phyloP scores from a whole-genome alignment of 1,140 invertebrate species.

The Pomacea maculata region DNA sequence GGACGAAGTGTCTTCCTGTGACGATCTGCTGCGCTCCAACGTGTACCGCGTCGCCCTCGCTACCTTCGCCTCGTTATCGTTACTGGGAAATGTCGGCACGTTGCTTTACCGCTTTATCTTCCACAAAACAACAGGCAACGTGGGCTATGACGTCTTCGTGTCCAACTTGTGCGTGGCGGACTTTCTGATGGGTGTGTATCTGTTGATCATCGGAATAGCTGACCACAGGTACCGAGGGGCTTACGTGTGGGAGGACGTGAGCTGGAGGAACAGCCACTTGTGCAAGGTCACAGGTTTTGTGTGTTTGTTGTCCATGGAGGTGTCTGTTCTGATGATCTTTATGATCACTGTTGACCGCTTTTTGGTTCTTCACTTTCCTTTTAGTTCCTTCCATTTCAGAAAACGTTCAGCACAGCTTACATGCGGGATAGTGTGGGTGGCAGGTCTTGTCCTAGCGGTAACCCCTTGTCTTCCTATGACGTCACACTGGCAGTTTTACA shows the following conservation, averaged over 20 bases:
- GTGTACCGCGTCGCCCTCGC: slow-evolving; percentile 23
- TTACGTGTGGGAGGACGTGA: slow-evolving; percentile 38
- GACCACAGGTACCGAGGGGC: slow-evolving; percentile 44
- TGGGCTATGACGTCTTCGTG: slow-evolving; percentile 35
- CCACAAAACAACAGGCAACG: slow-evolving; percentile 18
- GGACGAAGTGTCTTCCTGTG: slow-evolving; percentile 40
- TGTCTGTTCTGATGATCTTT: slow-evolving; percentile 43
- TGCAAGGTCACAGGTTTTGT: slow-evolving; percentile 49
- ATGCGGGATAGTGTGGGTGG: slow-evolving; percentile 15
- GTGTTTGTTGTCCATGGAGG: slow-evolving; percentile 44
- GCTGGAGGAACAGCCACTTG: slow-evolving; percentile 38
- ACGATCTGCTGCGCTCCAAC: slow-evolving; percentile 28
- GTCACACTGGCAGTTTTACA: slow-evolving; percentile 34
- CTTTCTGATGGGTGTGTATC: slow-evolving; percentile 54
- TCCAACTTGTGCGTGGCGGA: slow-evolving; percentile 46
- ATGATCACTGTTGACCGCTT: slow-evolving; percentile 43
- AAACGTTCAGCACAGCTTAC: slow-evolving; percentile 11
- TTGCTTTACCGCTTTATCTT: slow-evolving; percentile 26
- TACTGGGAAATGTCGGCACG: slow-evolving; percentile 37
- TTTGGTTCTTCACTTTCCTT: slow-evolving; percentile 47
- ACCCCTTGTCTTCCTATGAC: slow-evolving; percentile 11
- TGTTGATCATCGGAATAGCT: slow-evolving; percentile 49
- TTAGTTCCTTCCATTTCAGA: slow-evolving; percentile 27
- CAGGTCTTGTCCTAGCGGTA: slow-evolving; percentile 24
- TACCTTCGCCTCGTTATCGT: slow-evolving; percentile 26